Conservation (phyloP, 1,140 invertebrate species). For the Aricia agestis region DNA sequence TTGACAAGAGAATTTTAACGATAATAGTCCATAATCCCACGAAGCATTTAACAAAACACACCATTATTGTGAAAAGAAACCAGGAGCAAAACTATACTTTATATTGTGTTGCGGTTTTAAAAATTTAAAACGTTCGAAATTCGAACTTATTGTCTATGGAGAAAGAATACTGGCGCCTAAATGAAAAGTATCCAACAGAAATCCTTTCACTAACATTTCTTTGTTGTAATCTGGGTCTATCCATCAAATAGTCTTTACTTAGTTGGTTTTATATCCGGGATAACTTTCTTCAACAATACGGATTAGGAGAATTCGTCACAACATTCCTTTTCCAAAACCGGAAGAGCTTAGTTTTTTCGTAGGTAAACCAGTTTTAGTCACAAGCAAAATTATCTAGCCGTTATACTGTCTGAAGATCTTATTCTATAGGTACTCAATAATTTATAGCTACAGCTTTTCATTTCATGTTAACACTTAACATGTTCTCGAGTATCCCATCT, state of each 20-base stretch:
- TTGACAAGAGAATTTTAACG: conserved; percentile 42
- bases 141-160: conserved; percentile 24
- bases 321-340: conserved; percentile 46
- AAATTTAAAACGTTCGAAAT: conserved; percentile 21
- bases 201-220: conserved; percentile 44
- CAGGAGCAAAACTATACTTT: conserved; percentile 38
- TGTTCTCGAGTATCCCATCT: not conserved
- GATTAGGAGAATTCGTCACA: conserved; percentile 47
- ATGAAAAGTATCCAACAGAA: conserved; percentile 2
- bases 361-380: conserved; percentile 13
- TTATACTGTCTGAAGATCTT: too few species aligned
- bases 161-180: not conserved
- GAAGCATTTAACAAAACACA: conserved; percentile 46
- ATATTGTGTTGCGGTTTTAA: conserved; percentile 3
- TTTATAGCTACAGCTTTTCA: too few species aligned
- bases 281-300: conserved; percentile 50
- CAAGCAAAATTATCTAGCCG: too few species aligned
- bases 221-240: conserved; percentile 48
- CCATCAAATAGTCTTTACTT: conserved; percentile 30
- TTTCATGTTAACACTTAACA: too few species aligned
- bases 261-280: conserved; percentile 48
- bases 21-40: conserved; percentile 52
- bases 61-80: conserved; percentile 38
- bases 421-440: too few species aligned
- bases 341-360: conserved; percentile 37